Conservation (phyloP, 2,113 vertebrate species). For the Sebastes schlegelii region DNA sequence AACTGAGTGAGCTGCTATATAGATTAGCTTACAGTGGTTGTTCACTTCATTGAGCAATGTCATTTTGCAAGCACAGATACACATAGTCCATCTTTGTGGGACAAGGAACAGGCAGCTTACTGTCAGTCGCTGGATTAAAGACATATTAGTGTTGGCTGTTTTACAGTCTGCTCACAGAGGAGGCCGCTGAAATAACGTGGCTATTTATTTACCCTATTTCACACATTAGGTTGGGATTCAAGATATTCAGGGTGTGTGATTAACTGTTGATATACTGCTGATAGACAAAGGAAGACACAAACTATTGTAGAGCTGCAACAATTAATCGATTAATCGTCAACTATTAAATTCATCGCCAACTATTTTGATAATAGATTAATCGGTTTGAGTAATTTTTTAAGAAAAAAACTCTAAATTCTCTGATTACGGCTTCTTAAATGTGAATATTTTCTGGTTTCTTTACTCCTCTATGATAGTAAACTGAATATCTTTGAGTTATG, state of each 20-base stretch:
- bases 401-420: too few species aligned
- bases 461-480: too few species aligned
- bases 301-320: not conserved
- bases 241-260: not conserved
- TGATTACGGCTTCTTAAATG: too few species aligned
- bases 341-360: too few species aligned
- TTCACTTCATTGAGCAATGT: conserved; percentile 58
- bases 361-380: too few species aligned
- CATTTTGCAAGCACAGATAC: conserved; percentile 46
- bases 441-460: too few species aligned
- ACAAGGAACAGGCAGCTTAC: conserved; percentile 25
- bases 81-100: conserved; percentile 18
- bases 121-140: conserved; percentile 21
- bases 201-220: not conserved
- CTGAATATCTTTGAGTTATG: too few species aligned
- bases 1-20: conserved; percentile 67
- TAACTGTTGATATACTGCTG: not conserved
- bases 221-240: not conserved
- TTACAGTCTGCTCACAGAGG: conserved; percentile 31
- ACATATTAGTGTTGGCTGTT: conserved; percentile 46
- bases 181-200: not conserved
- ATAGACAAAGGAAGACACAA: not conserved
- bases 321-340: too few species aligned
- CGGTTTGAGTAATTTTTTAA: too few species aligned
- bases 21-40: conserved; percentile 52